Evolutionary conservation across 1,140 invertebrate species (phyloP).

Genomic region (Gryon sp.): DNA sequence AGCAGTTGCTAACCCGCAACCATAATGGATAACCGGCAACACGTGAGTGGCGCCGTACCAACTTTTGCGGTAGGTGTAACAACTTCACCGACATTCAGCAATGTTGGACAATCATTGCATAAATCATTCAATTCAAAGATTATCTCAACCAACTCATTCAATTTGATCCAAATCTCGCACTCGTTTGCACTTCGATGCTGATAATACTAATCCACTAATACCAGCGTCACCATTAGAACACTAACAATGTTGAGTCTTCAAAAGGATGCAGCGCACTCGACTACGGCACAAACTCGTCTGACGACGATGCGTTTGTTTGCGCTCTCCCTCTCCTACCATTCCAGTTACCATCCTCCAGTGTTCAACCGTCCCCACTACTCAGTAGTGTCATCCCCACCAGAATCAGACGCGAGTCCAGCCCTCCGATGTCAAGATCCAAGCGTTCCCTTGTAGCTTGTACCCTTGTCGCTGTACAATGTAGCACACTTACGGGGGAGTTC

Average conservation of each 20-base stretch:
- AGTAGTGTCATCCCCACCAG: slow-evolving; percentile 66
- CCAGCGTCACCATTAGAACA: no score
- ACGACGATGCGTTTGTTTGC: slow-evolving; percentile 65
- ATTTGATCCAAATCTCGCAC: no score
- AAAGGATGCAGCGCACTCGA: slow-evolving; percentile 66
- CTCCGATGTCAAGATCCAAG: slow-evolving; percentile 68
- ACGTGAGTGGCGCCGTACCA: slow-evolving; percentile 78
- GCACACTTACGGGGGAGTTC: slow-evolving; percentile 70
- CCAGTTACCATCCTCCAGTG: slow-evolving; percentile 41
- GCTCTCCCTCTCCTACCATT: slow-evolving; percentile 41
- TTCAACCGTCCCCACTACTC: slow-evolving; percentile 34
- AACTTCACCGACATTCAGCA: slow-evolving; percentile 63
- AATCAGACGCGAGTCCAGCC: slow-evolving; percentile 71
- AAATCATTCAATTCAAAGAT: no score
- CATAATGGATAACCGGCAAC: slow-evolving; percentile 82
- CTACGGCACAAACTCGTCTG: slow-evolving; percentile 77
- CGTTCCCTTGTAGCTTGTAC: slow-evolving; percentile 62
- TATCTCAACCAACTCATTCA: no score
- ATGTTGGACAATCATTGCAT: neutral
- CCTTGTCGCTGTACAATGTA: slow-evolving; percentile 65
- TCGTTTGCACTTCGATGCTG: no score
- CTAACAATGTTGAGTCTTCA: slow-evolving; percentile 7
- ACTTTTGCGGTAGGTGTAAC: slow-evolving; percentile 76
- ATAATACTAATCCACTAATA: no score
- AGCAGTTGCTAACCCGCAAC: slow-evolving; percentile 77